phyloP scores from a whole-genome alignment of 2,888 invertebrate species.

The Helleia helle region DNA sequence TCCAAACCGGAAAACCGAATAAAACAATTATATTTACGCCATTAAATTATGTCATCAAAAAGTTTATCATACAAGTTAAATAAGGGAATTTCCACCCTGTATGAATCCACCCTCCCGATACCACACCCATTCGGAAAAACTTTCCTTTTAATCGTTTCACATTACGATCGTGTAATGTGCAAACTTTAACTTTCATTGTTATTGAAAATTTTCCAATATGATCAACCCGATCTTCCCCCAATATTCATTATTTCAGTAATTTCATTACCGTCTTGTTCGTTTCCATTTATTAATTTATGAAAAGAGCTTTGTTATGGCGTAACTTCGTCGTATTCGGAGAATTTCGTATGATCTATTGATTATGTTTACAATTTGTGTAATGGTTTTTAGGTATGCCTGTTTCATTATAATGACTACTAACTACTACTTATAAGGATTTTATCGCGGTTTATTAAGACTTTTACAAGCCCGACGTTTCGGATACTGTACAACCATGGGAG shows the following conservation, averaged over 20 bases:
- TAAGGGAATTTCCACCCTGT: slow-evolving; percentile 36
- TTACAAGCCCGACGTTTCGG: too few relatives aligned
- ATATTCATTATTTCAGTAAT: slow-evolving; percentile 11
- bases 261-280: slow-evolving; percentile 2
- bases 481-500: too few relatives aligned
- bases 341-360: too few relatives aligned
- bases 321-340: too few relatives aligned
- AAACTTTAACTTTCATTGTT: slow-evolving; percentile 44
- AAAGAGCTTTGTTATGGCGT: too few relatives aligned
- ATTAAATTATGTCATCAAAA: slow-evolving; percentile 1
- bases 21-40: too few relatives aligned
- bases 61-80: background rate
- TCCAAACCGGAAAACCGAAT: too few relatives aligned
- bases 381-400: too few relatives aligned
- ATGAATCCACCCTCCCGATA: slow-evolving; percentile 24
- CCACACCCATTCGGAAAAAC: slow-evolving; percentile 60
- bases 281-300: background rate
- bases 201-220: slow-evolving; percentile 43
- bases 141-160: slow-evolving; percentile 61
- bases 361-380: too few relatives aligned
- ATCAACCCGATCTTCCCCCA: slow-evolving; percentile 16
- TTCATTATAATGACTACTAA: too few relatives aligned
- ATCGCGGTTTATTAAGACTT: too few relatives aligned
- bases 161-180: slow-evolving; percentile 58
- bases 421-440: too few relatives aligned